Evolutionary conservation across 2,888 invertebrate genomes (phyloP), one percentile per base, ranked within the genome.

Genomic region (Drosophila affinis): DNA sequence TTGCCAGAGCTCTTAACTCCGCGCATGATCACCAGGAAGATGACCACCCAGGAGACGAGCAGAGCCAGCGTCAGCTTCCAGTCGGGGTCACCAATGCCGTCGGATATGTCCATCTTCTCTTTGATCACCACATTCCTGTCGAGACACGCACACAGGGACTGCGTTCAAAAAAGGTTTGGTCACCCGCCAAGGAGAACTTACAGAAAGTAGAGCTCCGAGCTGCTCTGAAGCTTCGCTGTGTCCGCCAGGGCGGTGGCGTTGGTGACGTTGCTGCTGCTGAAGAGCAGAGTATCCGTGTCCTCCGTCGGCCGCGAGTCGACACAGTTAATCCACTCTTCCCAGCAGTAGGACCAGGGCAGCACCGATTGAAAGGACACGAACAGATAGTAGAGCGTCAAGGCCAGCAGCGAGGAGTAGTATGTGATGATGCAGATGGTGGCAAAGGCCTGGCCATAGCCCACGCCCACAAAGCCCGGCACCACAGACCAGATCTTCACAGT

Each of bases 1-100:
- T 96, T 96, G 52, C 97, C 96, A 0, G 96, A 95, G 85, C 95
- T 96, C 90, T 95, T 95, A 1, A 96, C 95, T 10, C 96, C 96
- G 73, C 94, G 94, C 17, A 95, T 93, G 52, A 96, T 94, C 59
- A 96, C 95, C 7, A 94, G 79, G 87, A 95, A 96, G 45, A 96
- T 94, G 2, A 94, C 90, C 4, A 94, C 57, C 96, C 96, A 97
- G 0, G 96, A 93, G 1, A 93, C 92, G 3, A 96, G 90, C 6
- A 97, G 92, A 62, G 95, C 95, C 0, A 96, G 82, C 0, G 94
- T 93, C 32, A 96, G 91, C 88, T 95, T 93, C 95, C 96, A 96
- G 54, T 95, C 93, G 0, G 96, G 96, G 14, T 84, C 51, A n/a
- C 94, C 94, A 21, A 92, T 59, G 27, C 91, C 91, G 60, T 91